Conservation (phyloP, 2,113 vertebrate genomes). For the Sinocyclocheilus anshuiensis region DNA sequence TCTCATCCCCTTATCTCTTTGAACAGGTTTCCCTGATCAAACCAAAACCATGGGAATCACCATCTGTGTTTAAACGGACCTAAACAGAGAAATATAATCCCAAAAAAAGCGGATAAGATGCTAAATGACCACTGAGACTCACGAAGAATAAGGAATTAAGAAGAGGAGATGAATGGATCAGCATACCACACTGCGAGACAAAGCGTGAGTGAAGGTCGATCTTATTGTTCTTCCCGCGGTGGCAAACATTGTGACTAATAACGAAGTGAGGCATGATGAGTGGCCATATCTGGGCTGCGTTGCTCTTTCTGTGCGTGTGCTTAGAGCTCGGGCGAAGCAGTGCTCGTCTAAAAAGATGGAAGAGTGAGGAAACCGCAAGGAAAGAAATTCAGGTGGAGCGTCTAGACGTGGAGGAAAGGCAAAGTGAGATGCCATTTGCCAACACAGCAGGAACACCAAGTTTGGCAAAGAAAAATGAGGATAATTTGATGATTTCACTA, state of each 20-base stretch:
- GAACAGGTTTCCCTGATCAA: constrained; percentile 24
- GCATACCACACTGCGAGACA: neutral
- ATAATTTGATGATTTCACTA: neutral
- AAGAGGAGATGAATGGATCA: constrained; percentile 38
- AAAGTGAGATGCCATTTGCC: constrained; percentile 15
- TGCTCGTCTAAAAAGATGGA: neutral
- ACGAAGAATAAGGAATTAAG: neutral
- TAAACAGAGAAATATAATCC: constrained; percentile 5
- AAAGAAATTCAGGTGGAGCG: neutral
- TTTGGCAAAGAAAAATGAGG: neutral
- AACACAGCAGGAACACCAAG: neutral
- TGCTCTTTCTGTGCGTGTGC: constrained; percentile 36
- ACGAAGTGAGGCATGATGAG: constrained; percentile 36
- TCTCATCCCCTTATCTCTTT: constrained; percentile 36
- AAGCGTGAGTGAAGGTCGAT: constrained; percentile 29
- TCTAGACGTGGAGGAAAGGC: neutral
- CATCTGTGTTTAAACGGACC: neutral
- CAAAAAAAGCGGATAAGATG: neutral
- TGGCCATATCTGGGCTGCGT: constrained; percentile 16
- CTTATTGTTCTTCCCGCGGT: constrained; percentile 34
- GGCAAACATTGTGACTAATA: constrained; percentile 42
- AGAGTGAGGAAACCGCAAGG: neutral
- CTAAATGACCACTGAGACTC: constrained; percentile 16
- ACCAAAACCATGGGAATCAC: constrained; percentile 16
- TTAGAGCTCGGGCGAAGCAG: constrained; percentile 8